Conservation (phyloP, 2,113 vertebrate species). For the Euleptes europaea region DNA sequence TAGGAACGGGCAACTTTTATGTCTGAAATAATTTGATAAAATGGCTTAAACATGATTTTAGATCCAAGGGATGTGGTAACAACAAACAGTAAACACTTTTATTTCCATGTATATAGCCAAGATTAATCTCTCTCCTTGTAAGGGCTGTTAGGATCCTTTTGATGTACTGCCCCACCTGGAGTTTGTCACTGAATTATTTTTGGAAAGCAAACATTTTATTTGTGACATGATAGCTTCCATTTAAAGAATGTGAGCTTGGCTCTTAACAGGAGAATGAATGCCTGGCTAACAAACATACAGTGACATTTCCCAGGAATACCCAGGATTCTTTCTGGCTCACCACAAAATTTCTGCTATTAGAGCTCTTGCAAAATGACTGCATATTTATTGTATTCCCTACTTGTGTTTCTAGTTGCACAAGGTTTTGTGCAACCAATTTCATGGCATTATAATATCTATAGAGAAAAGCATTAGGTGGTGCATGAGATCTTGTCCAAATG, state of each 20-base stretch:
- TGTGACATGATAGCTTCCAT: background rate
- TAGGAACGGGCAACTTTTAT: conserved; percentile 25
- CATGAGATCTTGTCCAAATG: too few species aligned
- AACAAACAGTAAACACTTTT: conserved; percentile 2
- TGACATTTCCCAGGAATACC: background rate
- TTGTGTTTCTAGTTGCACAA: too few species aligned
- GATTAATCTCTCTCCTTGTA: background rate
- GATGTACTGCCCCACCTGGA: background rate
- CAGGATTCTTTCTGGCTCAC: background rate
- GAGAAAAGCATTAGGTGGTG: too few species aligned
- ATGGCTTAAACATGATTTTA: background rate
- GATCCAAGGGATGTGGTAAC: background rate
- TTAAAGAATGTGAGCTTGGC: background rate
- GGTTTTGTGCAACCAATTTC: too few species aligned
- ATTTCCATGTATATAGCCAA: background rate
- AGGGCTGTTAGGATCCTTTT: background rate
- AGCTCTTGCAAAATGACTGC: too few species aligned
- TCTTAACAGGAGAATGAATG: background rate
- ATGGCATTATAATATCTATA: too few species aligned
- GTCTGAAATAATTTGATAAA: background rate
- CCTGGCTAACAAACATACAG: background rate
- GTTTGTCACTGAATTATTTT: background rate
- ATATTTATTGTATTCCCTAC: too few species aligned
- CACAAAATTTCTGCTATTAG: too few species aligned
- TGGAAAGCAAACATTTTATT: background rate